Evolutionary conservation across 1,140 invertebrate genomes (phyloP), one percentile per base, ranked within the genome.

Genomic region (Aricia agestis): DNA sequence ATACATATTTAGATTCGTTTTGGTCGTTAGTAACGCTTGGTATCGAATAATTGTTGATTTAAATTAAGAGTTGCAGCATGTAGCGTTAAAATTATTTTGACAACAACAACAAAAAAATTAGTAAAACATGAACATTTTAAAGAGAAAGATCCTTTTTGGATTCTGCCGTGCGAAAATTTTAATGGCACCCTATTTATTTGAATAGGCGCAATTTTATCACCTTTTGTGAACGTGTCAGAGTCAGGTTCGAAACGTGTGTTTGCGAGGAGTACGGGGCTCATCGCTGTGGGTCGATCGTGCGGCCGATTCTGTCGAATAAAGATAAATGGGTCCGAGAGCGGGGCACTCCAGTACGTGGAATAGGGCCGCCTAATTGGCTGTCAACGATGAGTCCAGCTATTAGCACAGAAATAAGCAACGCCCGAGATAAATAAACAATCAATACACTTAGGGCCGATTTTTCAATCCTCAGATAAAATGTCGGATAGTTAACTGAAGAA

Each of bases 251-350:
- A 69, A 76, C 74, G 69, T 78, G 70, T 74, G 78, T 67, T 70
- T 69, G 75, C 72, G 76, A 73, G 72, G 69, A 76, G 75, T 81
- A 74, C 74, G 68, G 67, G 72, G 71, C 72, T 74, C 76, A 80
- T 73, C 78, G 58, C 58, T 9, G 36, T 36, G 78, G 79, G 75
- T 80, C 79, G 78, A 73, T 79, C 76, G 79, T 80, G 77, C 77
- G 79, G 76, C 73, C 76, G 77, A 84, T 85, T 78, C 79, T 82
- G 80, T 91, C 83, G 82, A 90, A 91, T 90, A 89, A 90, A 89
- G 86, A 91, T 89, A 86, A 82, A 89, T 87, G 85, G 82, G 77
- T 77, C 72, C 74, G 76, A 78, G 78, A 83, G 80, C 80, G 80
- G 76, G 79, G 69, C 71, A 69, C 70, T 68, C 74, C 70, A 76